These are phyloP conservation scores for Stenodema calcarata DNA, from an alignment of 2,888 invertebrate genomes.

Conservation along the genomic window DNA sequence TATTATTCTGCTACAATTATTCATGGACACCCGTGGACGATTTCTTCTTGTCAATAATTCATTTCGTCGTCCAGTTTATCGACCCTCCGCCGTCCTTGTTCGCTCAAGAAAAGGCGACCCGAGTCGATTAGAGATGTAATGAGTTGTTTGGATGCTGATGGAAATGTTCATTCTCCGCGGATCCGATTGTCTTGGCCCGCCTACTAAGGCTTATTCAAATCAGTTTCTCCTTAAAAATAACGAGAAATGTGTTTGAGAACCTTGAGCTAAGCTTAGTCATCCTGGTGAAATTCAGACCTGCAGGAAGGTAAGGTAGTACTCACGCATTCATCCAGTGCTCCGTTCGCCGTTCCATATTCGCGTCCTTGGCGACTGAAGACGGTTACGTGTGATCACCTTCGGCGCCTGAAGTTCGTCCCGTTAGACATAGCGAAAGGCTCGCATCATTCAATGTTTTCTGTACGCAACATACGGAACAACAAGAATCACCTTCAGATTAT, in stretches of 20 bases:
- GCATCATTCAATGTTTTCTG: too few species aligned
- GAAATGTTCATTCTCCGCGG: background rate
- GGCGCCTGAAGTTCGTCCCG: background rate
- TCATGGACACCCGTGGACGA: background rate
- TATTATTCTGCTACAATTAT: background rate
- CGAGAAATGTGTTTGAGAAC: background rate
- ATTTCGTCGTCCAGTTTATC: background rate
- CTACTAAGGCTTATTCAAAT: background rate
- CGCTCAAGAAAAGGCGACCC: background rate
- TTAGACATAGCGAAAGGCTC: background rate
- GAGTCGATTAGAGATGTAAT: background rate
- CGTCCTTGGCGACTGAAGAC: slow-evolving; percentile 13
- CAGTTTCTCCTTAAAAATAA: background rate
- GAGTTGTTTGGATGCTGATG: slow-evolving; percentile 19
- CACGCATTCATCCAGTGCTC: slow-evolving; percentile 1
- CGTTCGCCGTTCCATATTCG: slow-evolving; percentile 2
- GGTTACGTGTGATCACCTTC: slow-evolving; percentile 1
- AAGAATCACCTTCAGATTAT: too few species aligned
- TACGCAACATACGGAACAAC: too few species aligned
- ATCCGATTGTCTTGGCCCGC: background rate
- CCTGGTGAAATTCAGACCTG: background rate
- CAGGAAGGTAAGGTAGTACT: background rate
- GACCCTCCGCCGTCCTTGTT: background rate
- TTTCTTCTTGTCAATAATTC: background rate
- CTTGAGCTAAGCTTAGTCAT: background rate